Base-by-base conservation (phyloP, 2,113 vertebrate species). In the Alosa alosa region DNA sequence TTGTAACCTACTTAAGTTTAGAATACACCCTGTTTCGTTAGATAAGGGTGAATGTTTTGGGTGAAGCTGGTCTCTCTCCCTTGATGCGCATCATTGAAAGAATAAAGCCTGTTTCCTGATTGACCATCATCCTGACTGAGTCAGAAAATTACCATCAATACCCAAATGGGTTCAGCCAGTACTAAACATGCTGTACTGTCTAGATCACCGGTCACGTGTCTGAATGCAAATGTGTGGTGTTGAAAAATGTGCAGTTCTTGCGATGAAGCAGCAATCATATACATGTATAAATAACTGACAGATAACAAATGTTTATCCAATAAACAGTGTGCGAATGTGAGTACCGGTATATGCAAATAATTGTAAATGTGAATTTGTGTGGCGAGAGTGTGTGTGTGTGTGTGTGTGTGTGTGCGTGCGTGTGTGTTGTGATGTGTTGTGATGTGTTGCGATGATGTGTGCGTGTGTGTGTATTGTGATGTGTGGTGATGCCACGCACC, bases 401-500 rank as follows among this genome's bases (percentile, higher is more conserved):
- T 68, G 25, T n/a, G n/a, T 25, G n/a, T 31, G 8, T 9, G 64
- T 31, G 64, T 68, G 64, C 9, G 64, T 68, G 25, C 31, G 64
- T 60, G 60, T 31, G 60, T 31, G 60, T 31, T 7, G 31, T 31
- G 31, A 31, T 31, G 31, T 31, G 31, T 31, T 31, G 31, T 15
- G 10, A 1, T 31, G n/a, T n/a, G n/a, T n/a, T n/a, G n/a, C n/a
- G n/a, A n/a, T n/a, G 17, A 31, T 31, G 31, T 31, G 57, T 64
- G 60, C 11, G 22, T 60, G 18, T 9, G 1, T 64, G 22, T 6
- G 60, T 9, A 4, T 25, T 6, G 1, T 31, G 31, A 31, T 31
- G 31, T 31, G 31, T 31, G 0, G 31, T 31, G 10, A 2, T 31
- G 18, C 46, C 6, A 39, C 36, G 84, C 2, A 99, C 98, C 98